These are phyloP conservation scores for Dinocampus coccinellae DNA, from an alignment of 2,888 invertebrate genomes.

Conservation along the genomic window DNA sequence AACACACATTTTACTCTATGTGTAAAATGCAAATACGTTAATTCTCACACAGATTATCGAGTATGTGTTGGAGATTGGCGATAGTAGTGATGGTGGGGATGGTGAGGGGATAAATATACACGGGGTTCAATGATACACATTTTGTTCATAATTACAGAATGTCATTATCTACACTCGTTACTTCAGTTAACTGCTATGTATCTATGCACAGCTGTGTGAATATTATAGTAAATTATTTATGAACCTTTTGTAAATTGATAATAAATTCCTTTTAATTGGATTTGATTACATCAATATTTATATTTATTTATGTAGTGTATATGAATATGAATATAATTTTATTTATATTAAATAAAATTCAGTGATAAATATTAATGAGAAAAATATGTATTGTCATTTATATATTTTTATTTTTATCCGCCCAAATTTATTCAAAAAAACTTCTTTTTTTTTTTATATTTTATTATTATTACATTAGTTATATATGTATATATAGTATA, in stretches of 20 bases:
- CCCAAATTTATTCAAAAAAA: too few relatives aligned
- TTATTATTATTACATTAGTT: not conserved
- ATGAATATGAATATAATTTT: too few relatives aligned
- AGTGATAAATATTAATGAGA: too few relatives aligned
- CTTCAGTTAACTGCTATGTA: constrained; percentile 1
- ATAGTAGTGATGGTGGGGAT: not conserved
- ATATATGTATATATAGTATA: not conserved
- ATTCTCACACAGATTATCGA: constrained; percentile 53
- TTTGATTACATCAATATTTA: too few relatives aligned
- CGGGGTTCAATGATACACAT: constrained; percentile 24
- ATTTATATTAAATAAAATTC: too few relatives aligned
- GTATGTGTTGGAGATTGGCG: too few relatives aligned
- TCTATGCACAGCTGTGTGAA: not conserved
- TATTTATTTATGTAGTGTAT: too few relatives aligned
- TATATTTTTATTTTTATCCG: too few relatives aligned
- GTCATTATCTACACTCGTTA: constrained; percentile 43
- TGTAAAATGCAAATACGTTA: constrained; percentile 54
- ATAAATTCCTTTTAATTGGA: too few relatives aligned
- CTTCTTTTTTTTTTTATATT: not conserved
- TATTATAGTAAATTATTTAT: not conserved
- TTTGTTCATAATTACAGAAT: constrained; percentile 53
- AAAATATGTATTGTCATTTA: too few relatives aligned
- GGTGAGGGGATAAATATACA: not conserved
- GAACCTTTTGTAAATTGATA: too few relatives aligned
- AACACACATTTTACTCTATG: constrained; percentile 23